phyloP scores from a whole-genome alignment of 1,140 invertebrate species.

The Agraylea sexmaculata region DNA sequence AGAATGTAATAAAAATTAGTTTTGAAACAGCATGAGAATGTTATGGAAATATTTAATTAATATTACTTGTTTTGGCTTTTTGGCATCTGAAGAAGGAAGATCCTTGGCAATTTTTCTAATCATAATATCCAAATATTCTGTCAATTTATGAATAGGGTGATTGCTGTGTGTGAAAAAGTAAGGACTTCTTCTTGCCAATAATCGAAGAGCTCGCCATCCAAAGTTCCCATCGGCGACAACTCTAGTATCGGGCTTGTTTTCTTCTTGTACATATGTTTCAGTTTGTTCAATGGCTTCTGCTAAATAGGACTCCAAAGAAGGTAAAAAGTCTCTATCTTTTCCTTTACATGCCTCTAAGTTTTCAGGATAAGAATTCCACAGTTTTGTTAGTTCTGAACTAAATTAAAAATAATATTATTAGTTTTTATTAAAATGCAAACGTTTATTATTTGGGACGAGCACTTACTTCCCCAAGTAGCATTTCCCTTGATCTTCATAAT shows the following conservation, averaged over 20 bases:
- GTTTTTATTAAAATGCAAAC: background rate
- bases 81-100: slow-evolving; percentile 28
- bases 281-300: slow-evolving; percentile 65
- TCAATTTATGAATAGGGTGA: slow-evolving; percentile 66
- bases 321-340: slow-evolving; percentile 81
- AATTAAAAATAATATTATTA: slow-evolving; percentile 25
- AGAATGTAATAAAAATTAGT: slow-evolving; percentile 1
- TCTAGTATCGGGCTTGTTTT: slow-evolving; percentile 53
- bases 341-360: slow-evolving; percentile 87
- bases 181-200: slow-evolving; percentile 76
- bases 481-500: slow-evolving; percentile 56
- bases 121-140: slow-evolving; percentile 80
- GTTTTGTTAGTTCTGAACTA: slow-evolving; percentile 77
- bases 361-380: slow-evolving; percentile 89
- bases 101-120: slow-evolving; percentile 64
- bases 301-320: slow-evolving; percentile 74
- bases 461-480: slow-evolving; percentile 71
- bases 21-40: background rate
- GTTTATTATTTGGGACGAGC: no score
- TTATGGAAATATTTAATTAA: slow-evolving; percentile 1
- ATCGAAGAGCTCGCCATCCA: slow-evolving; percentile 82
- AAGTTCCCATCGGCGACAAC: slow-evolving; percentile 66
- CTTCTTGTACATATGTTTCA: slow-evolving; percentile 50
- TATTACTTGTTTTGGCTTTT: slow-evolving; percentile 13
- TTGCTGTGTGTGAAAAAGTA: slow-evolving; percentile 86